A percentile compares a stretch with the other conserved stretches of the same genome.
Evolutionary conservation across 1,140 invertebrate species (phyloP).

Genomic region (Macrocentrus cingulum): DNA sequence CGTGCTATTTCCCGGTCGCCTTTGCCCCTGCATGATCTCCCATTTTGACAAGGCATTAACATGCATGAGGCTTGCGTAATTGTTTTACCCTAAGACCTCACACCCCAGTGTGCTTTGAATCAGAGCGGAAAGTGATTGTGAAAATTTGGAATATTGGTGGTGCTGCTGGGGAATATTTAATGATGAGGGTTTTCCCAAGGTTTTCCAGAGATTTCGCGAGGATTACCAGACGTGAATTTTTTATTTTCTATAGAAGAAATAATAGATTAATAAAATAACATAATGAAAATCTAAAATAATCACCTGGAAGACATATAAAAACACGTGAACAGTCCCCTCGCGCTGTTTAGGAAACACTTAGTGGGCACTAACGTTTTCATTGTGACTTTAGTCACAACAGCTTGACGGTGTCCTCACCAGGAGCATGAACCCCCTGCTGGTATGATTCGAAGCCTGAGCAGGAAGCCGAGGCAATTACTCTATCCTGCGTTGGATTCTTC

Average conservation of each 20-base stretch:
- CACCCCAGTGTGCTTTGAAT: neutral
- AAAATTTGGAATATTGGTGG: constrained; percentile 2
- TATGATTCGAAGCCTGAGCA: constrained; percentile 9
- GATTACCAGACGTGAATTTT: too few relatives aligned
- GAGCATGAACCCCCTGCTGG: constrained; percentile 12
- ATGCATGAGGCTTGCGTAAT: constrained; percentile 58
- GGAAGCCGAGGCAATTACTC: constrained; percentile 22
- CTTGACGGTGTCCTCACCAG: constrained; percentile 35
- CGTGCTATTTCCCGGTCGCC: constrained; percentile 36
- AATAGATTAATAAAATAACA: too few relatives aligned
- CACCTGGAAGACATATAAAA: too few relatives aligned
- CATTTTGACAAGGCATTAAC: constrained; percentile 56
- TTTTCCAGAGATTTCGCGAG: too few relatives aligned
- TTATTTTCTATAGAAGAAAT: too few relatives aligned
- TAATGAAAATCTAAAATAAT: too few relatives aligned
- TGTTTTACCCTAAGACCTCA: constrained; percentile 53
- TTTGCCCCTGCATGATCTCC: neutral
- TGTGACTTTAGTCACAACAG: constrained; percentile 44
- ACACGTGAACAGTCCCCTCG: too few relatives aligned
- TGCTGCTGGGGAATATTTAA: too few relatives aligned
- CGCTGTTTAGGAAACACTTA: constrained; percentile 28
- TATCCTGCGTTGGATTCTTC: constrained; percentile 2
- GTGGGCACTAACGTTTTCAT: constrained; percentile 37
- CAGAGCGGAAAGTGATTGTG: neutral
- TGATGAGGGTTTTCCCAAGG: too few relatives aligned